Evolutionary conservation across 2,797 vertebrate genomes (phyloP).

Genomic region (Apogon hyalosoma): DNA sequence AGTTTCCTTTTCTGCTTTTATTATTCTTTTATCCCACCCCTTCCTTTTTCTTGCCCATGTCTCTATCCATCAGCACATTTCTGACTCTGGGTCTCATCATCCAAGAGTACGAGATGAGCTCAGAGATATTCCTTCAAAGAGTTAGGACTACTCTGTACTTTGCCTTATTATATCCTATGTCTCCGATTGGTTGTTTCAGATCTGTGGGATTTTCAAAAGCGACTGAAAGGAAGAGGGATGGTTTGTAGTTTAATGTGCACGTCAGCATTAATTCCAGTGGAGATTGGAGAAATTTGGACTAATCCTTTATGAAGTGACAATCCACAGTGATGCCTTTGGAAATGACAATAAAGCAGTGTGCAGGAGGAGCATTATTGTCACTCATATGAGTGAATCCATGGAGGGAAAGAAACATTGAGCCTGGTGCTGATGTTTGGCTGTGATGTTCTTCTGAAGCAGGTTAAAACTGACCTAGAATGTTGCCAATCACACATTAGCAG

Average conservation of each 20-base stretch:
- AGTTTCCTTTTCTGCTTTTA: slow-evolving; percentile 7
- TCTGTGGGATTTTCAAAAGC: slow-evolving; percentile 14
- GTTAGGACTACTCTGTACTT: slow-evolving; percentile 20
- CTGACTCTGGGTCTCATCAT: slow-evolving; percentile 26
- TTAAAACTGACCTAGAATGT: slow-evolving; percentile 32
- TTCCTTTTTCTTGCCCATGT: slow-evolving; percentile 15
- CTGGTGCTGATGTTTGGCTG: slow-evolving; percentile 27
- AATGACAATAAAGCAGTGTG: slow-evolving; percentile 45
- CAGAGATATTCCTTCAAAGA: slow-evolving; percentile 20
- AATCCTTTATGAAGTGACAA: slow-evolving; percentile 55
- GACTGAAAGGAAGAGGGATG: slow-evolving; percentile 17
- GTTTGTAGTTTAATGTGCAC: slow-evolving; percentile 43
- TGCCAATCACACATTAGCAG: slow-evolving; percentile 40
- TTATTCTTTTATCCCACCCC: slow-evolving; percentile 16
- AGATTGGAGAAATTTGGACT: slow-evolving; percentile 18
- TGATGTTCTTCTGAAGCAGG: slow-evolving; percentile 25
- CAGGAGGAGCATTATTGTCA: slow-evolving; percentile 22
- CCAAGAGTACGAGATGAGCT: background rate
- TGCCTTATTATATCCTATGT: slow-evolving; percentile 30
- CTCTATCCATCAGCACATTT: slow-evolving; percentile 15
- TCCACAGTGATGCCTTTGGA: slow-evolving; percentile 39
- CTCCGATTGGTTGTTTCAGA: slow-evolving; percentile 43
- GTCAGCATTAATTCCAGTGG: slow-evolving; percentile 49
- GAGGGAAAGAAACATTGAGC: slow-evolving; percentile 19
- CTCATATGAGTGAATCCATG: slow-evolving; percentile 9